Percentiles rank a stretch among this genome's conserved stretches.
Conservation (phyloP, 2,113 vertebrate species). For the Aix galericulata region DNA sequence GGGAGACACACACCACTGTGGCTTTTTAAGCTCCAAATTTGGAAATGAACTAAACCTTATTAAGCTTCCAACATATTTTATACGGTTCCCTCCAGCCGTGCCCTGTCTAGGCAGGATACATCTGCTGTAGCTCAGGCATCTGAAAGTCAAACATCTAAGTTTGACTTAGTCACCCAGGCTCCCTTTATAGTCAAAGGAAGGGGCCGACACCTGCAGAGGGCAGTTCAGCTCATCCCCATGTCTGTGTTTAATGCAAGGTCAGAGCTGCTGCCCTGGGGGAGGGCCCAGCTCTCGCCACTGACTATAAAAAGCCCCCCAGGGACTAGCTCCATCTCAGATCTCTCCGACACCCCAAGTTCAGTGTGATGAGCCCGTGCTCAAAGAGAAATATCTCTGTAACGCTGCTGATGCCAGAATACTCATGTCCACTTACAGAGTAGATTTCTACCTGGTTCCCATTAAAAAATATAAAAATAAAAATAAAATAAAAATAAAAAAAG, state of each 20-base stretch:
- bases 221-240: neutral
- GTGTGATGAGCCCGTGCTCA: accelerated
- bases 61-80: neutral
- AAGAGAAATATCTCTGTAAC: neutral
- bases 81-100: neutral
- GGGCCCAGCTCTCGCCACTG: neutral
- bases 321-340: neutral
- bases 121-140: neutral
- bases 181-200: neutral
- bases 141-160: neutral
- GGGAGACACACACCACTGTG: neutral
- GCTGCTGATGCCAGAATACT: neutral
- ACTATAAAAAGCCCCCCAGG: accelerated
- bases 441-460: neutral
- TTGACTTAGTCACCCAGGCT: neutral
- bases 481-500: neutral
- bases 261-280: neutral
- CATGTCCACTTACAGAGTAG: neutral
- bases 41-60: conserved; percentile 1
- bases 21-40: conserved; percentile 14
- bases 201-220: neutral
- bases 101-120: neutral
- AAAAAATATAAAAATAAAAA: neutral
- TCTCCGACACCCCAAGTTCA: neutral
- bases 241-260: neutral